These are phyloP conservation scores for Periophthalmus modestus DNA, from an alignment of 2,113 vertebrate genomes.

Conservation along the genomic window DNA sequence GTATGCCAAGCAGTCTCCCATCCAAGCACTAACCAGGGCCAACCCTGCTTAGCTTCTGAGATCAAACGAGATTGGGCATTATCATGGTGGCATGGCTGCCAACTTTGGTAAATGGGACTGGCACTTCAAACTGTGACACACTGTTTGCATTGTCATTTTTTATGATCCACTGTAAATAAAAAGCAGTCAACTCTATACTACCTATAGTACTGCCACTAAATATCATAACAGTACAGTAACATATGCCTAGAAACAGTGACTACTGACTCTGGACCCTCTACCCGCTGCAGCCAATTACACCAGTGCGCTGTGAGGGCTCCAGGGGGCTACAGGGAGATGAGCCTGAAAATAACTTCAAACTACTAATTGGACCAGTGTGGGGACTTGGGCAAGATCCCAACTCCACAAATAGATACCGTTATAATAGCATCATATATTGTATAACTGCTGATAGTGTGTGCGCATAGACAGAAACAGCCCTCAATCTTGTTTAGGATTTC, in stretches of 20 bases:
- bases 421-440: slow-evolving; percentile 28
- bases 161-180: background rate
- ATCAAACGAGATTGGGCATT: too few species aligned
- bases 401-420: slow-evolving; percentile 26
- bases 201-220: slow-evolving; percentile 1
- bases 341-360: slow-evolving; percentile 63
- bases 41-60: too few species aligned
- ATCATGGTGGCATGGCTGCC: too few species aligned
- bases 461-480: background rate
- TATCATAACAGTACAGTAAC: slow-evolving; percentile 42
- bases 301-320: slow-evolving; percentile 51
- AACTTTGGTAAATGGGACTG: too few species aligned
- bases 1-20: too few species aligned
- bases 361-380: slow-evolving; percentile 54
- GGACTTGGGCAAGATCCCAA: slow-evolving; percentile 39
- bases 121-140: background rate
- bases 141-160: background rate
- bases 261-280: slow-evolving; percentile 10
- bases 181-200: background rate
- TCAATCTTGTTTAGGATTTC: slow-evolving; percentile 7
- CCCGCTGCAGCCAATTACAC: slow-evolving; percentile 41
- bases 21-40: too few species aligned
- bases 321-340: slow-evolving; percentile 57
- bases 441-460: background rate
- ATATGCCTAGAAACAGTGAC: slow-evolving; percentile 19